Evolutionary conservation across 2,888 invertebrate species (phyloP), one percentile per base, ranked within the genome.

Genomic region (Eristalinus sepulchralis): DNA sequence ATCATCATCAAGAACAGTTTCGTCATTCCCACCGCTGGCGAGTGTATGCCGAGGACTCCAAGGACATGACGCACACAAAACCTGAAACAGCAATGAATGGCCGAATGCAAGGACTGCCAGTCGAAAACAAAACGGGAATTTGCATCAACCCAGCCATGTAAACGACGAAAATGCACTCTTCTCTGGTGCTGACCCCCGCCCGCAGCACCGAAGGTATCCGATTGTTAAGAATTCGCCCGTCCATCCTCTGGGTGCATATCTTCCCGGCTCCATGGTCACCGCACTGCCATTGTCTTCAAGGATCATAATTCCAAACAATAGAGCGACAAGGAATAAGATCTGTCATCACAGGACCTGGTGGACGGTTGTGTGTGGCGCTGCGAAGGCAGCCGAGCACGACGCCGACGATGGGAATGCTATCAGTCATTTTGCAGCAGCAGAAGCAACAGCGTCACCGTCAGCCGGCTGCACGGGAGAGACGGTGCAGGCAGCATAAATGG

Each of bases 281-380:
- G 62, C 86, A 83, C 60, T 81, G 79, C 80, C 77, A 88, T 88
- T 88, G 88, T 88, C 81, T 88, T 88, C 88, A 88, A 86, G 88
- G 88, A 86, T 88, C 88, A 88, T 88, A 86, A 88, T 88, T 88
- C 79, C 88, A 76, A 88, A 88, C 88, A 88, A 88, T 88, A 57
- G 88, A 86, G 78, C 83, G 86, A 86, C 86, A 86, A 86, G 83
- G 86, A 86, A 86, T 78, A 86, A 83, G 83, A 86, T 86, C 86
- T 86, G 83, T 86, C 86, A 86, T 70, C 78, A 70, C 70, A 64
- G 59, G 71, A 76, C 33, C 31, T 47, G 75, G 39, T 60, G 66
- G 27, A 4, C 39, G 13, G 67, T 10, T 57, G 22, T 31, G 24
- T 60, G 17, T 80, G 62, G 22, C 68, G 63, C 60, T 22, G 70